Evolutionary conservation across 2,113 vertebrate species (phyloP).

Genomic region (Rhizomys pruinosus): DNA sequence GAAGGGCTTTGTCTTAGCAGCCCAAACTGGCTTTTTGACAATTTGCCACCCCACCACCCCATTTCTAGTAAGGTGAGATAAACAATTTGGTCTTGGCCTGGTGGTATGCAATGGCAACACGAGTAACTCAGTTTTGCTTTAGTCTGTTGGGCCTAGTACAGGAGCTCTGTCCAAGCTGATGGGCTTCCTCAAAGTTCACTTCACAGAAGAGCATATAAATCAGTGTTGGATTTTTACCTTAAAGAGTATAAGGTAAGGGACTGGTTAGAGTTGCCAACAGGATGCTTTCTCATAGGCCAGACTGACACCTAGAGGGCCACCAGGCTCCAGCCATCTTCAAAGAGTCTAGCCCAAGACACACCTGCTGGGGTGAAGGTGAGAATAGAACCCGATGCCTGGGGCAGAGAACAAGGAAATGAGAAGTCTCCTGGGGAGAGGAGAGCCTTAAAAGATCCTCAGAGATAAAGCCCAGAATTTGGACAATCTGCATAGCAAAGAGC

Average conservation of each 20-base stretch:
- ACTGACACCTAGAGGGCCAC: not conserved
- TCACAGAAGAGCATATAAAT: not conserved
- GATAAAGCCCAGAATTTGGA: too few species aligned
- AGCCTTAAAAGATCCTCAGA: too few species aligned
- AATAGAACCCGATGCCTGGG: too few species aligned
- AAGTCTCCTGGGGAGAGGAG: too few species aligned
- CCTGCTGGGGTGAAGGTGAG: too few species aligned
- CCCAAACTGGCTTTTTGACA: not conserved
- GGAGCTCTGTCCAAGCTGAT: not conserved
- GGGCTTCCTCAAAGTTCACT: not conserved
- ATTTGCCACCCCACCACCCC: too few species aligned
- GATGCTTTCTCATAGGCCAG: not conserved
- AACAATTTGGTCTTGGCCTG: not conserved
- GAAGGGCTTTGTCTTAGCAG: too few species aligned
- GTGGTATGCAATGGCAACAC: not conserved
- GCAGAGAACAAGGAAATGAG: too few species aligned
- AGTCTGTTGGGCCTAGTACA: not conserved
- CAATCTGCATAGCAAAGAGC: too few species aligned
- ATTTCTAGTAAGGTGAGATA: not conserved
- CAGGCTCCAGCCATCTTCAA: not conserved
- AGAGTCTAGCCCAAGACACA: not conserved
- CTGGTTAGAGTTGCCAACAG: too few species aligned
- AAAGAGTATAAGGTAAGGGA: not conserved
- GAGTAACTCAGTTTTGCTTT: not conserved
- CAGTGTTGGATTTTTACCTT: not conserved